Conservation (phyloP, 2,797 vertebrate genomes). For the Cryptoprocta ferox region DNA sequence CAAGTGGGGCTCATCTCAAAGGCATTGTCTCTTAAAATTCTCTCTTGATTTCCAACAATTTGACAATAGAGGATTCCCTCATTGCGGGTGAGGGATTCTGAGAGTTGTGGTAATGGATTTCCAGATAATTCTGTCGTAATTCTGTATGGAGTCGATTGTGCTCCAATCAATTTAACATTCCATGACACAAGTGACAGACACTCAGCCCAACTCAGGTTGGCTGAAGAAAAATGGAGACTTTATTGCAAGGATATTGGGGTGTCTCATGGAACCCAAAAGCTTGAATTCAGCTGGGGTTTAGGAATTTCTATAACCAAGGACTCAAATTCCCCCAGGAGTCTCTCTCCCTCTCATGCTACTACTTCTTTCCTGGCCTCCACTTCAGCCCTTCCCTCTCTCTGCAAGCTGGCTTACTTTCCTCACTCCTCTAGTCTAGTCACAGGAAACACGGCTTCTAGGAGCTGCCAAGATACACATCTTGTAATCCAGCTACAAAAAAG, state of each 20-base stretch:
- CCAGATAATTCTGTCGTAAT: neutral
- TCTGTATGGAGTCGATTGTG: neutral
- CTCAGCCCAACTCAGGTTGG: neutral
- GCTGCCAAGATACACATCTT: neutral
- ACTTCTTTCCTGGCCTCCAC: neutral
- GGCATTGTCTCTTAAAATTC: neutral
- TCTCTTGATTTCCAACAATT: conserved; percentile 23
- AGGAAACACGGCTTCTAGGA: neutral
- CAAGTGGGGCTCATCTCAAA: neutral
- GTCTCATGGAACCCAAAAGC: neutral
- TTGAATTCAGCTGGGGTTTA: neutral
- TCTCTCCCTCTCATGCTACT: neutral
- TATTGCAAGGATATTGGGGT: neutral
- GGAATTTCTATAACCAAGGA: neutral
- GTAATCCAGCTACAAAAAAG: neutral
- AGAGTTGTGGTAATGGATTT: neutral
- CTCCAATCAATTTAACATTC: neutral
- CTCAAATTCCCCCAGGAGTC: neutral
- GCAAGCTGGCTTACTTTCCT: neutral
- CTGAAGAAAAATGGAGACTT: neutral
- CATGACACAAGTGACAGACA: neutral
- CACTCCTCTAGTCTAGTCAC: neutral
- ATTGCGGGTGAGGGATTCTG: neutral
- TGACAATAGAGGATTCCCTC: neutral
- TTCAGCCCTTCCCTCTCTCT: neutral